Conservation (phyloP, 2,797 vertebrate genomes). For the Tarsius wallacei region DNA sequence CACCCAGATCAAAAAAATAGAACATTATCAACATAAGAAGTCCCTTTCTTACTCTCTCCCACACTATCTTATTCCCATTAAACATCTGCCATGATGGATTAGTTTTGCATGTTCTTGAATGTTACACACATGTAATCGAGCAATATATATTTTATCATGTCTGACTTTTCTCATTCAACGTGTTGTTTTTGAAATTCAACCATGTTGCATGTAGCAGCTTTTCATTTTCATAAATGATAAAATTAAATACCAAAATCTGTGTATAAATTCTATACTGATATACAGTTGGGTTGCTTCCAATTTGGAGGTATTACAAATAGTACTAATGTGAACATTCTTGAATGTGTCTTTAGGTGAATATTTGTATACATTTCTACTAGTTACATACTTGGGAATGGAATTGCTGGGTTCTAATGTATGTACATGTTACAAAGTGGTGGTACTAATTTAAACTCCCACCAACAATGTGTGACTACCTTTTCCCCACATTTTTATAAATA, state of each 20-base stretch:
- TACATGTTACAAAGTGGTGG: background rate
- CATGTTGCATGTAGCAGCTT: background rate
- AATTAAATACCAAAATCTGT: background rate
- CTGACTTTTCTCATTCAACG: background rate
- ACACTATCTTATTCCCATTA: background rate
- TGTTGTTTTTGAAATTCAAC: background rate
- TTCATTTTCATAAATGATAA: background rate
- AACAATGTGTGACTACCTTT: background rate
- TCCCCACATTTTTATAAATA: background rate
- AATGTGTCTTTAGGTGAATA: background rate
- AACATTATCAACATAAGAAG: background rate
- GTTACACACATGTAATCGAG: background rate
- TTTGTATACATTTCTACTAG: background rate
- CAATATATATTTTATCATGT: background rate
- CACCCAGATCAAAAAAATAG: background rate
- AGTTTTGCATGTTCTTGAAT: background rate
- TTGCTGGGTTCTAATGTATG: background rate
- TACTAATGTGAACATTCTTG: background rate
- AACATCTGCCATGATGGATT: background rate
- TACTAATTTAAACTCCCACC: background rate
- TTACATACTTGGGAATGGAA: background rate
- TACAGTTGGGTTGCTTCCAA: background rate
- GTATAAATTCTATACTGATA: background rate
- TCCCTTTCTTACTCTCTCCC: fast-evolving
- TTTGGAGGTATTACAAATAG: background rate